A percentile compares a stretch with the other conserved stretches of the same genome.
Evolutionary conservation across 2,797 vertebrate genomes (phyloP).

Genomic region (Sebastes wilsoni): DNA sequence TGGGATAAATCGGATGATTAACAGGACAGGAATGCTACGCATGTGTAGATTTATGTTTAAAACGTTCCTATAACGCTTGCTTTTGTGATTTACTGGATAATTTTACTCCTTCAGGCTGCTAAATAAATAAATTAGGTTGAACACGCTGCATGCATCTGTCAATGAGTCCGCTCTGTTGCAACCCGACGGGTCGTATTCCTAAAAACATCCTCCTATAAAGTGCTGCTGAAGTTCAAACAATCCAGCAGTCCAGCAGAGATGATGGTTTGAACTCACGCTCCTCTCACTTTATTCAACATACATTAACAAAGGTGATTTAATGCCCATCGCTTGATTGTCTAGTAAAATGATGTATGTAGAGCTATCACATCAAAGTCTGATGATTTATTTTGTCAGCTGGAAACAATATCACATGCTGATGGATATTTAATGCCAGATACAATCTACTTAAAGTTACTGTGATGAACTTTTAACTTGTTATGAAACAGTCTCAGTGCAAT

Average conservation of each 20-base stretch:
- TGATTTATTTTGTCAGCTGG: not conserved
- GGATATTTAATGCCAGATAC: not conserved
- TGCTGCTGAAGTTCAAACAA: too few relatives aligned
- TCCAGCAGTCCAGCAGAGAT: too few relatives aligned
- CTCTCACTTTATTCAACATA: not conserved
- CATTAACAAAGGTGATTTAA: not conserved
- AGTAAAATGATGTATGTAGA: not conserved
- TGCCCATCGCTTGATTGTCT: not conserved
- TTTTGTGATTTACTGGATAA: not conserved
- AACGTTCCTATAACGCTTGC: not conserved
- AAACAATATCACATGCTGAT: not conserved
- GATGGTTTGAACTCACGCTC: not conserved
- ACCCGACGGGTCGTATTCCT: not conserved
- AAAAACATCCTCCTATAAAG: not conserved
- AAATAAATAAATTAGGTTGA: not conserved
- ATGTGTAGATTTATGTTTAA: not conserved
- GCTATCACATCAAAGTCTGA: not conserved
- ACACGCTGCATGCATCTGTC: not conserved
- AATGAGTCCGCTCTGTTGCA: not conserved
- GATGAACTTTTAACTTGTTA: too few relatives aligned
- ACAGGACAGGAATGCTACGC: not conserved
- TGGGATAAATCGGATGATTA: not conserved
- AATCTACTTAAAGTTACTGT: not conserved
- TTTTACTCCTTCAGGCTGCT: not conserved
- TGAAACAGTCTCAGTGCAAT: too few relatives aligned